phyloP scores from a whole-genome alignment of 2,888 invertebrate genomes.

The Drosophila bunnanda region DNA sequence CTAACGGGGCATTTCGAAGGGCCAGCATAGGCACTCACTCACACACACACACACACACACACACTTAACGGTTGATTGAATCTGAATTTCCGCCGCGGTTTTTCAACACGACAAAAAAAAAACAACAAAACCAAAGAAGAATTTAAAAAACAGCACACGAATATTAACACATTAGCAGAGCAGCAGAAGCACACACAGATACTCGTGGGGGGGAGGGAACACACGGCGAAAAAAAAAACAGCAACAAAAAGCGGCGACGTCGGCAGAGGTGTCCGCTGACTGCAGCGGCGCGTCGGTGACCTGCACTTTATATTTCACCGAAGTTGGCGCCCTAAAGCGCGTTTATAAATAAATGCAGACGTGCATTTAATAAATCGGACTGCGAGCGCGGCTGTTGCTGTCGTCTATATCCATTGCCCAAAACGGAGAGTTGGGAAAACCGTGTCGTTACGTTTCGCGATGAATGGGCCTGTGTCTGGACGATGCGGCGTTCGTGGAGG shows the following conservation, averaged over 20 bases:
- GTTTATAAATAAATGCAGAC: conserved; percentile 46
- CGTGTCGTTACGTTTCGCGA: neutral
- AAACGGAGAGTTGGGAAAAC: neutral
- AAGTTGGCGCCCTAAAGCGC: conserved; percentile 27
- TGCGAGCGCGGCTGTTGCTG: conserved; percentile 36
- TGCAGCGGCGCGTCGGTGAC: conserved; percentile 32
- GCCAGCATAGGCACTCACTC: conserved; percentile 66
- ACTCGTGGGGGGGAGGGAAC: neutral
- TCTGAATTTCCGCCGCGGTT: conserved; percentile 53
- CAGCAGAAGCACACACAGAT: conserved; percentile 28
- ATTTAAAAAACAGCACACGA: conserved; percentile 34
- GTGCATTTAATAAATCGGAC: conserved; percentile 42
- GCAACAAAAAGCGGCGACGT: conserved; percentile 46
- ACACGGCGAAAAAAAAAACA: conserved; percentile 27
- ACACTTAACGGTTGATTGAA: conserved; percentile 76
- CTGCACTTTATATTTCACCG: conserved; percentile 32
- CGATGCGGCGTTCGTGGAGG: neutral
- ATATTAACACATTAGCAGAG: conserved; percentile 60
- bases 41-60: conserved; percentile 30
- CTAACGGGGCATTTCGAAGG: conserved; percentile 51
- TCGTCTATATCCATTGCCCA: conserved; percentile 16
- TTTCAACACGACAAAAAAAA: conserved; percentile 8
- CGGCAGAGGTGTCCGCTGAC: conserved; percentile 5
- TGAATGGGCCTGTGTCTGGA: neutral
- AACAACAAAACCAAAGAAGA: conserved; percentile 6